These are phyloP conservation scores for Sakesphorus luctuosus DNA, from an alignment of 2,113 vertebrate species.

Conservation along the genomic window DNA sequence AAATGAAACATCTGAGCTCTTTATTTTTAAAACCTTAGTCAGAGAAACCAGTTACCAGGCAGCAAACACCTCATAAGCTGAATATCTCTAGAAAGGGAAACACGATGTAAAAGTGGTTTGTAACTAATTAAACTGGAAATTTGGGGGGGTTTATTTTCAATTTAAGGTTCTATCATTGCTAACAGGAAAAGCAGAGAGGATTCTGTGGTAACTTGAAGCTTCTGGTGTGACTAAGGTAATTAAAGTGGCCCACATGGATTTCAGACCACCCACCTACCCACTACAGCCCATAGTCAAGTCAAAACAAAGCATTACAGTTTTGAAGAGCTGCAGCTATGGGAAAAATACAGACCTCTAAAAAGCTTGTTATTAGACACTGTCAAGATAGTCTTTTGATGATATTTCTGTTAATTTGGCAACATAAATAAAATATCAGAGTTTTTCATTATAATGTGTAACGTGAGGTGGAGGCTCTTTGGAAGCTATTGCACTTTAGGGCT, in stretches of 20 bases:
- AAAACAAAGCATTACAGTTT: constrained; percentile 60
- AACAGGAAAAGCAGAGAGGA: constrained; percentile 30
- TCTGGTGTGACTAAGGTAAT: constrained; percentile 59
- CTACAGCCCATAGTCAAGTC: constrained; percentile 54
- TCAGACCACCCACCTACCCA: constrained; percentile 58
- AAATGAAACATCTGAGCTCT: constrained; percentile 3
- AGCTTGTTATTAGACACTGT: constrained; percentile 21
- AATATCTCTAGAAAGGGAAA: not conserved
- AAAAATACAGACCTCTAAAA: constrained; percentile 23
- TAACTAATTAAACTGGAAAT: not conserved
- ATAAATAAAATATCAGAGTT: not conserved
- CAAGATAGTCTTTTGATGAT: constrained; percentile 8
- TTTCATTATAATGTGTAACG: not conserved
- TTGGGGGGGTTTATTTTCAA: not conserved
- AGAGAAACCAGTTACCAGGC: not conserved
- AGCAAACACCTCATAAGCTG: not conserved
- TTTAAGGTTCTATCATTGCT: not conserved
- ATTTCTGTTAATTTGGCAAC: constrained; percentile 27
- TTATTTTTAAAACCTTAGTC: constrained; percentile 11
- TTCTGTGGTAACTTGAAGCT: constrained; percentile 16
- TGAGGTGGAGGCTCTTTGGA: not conserved
- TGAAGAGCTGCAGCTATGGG: constrained; percentile 17
- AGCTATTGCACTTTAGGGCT: not conserved
- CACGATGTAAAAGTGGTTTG: not conserved
- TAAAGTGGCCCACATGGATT: constrained; percentile 60